These are phyloP conservation scores for Hermetia illucens DNA, from an alignment of 1,140 invertebrate species.

Conservation along the genomic window DNA sequence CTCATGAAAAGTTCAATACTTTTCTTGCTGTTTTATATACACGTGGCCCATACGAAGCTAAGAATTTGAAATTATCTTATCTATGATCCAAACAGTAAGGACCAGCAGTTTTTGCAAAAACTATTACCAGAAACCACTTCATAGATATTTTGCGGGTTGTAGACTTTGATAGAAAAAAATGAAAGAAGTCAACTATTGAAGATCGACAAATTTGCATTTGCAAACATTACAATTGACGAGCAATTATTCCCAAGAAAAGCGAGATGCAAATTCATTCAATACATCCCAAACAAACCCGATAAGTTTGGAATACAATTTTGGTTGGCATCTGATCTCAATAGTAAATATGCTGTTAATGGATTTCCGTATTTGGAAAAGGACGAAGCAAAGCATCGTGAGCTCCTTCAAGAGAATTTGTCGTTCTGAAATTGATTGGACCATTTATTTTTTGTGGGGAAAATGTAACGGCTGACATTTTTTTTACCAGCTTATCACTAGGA, in stretches of 20 bases:
- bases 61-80: constrained; percentile 11
- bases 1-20: constrained; percentile 13
- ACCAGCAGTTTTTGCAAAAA: constrained; percentile 12
- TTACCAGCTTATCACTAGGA: constrained; percentile 15
- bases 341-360: constrained; percentile 24
- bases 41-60: constrained; percentile 13
- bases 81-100: constrained; percentile 8
- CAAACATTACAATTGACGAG: constrained; percentile 24
- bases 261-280: constrained; percentile 23
- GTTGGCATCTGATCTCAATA: constrained; percentile 16
- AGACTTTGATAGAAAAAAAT: constrained; percentile 19
- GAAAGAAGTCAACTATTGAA: constrained; percentile 14
- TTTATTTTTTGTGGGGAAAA: constrained; percentile 14
- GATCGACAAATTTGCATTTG: constrained; percentile 21
- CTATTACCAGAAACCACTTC: constrained; percentile 16
- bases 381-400: constrained; percentile 8
- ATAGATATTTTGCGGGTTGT: constrained; percentile 21
- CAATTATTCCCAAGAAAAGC: constrained; percentile 26
- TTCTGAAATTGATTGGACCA: constrained; percentile 12
- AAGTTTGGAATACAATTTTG: constrained; percentile 29
- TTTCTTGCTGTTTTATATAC: constrained; percentile 17
- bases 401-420: constrained; percentile 10
- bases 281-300: constrained; percentile 24
- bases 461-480: constrained; percentile 18
- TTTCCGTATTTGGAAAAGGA: constrained; percentile 15